Conservation (phyloP, 2,113 vertebrate species). For the Tonatia bakeri region DNA sequence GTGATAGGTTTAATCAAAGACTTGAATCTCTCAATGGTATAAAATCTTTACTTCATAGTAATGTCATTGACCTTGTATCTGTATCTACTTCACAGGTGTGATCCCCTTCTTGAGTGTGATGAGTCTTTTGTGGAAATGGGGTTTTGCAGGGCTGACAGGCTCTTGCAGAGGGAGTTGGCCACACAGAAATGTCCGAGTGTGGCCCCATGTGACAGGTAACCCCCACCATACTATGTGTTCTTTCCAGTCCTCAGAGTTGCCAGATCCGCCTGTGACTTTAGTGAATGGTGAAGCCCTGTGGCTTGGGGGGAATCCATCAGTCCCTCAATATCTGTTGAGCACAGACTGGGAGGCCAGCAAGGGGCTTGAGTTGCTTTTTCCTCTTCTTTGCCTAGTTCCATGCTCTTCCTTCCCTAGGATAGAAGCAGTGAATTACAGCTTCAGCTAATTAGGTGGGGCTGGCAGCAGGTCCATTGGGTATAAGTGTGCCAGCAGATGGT, state of each 20-base stretch:
- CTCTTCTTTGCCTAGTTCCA: neutral
- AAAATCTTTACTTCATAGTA: neutral
- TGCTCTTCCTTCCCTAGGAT: neutral
- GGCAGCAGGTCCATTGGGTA: neutral
- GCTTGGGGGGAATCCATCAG: neutral
- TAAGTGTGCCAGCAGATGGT: neutral
- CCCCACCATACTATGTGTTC: neutral
- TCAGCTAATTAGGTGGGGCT: neutral
- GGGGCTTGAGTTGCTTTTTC: neutral
- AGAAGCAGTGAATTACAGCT: neutral
- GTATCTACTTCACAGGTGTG: neutral
- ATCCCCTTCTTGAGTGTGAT: neutral
- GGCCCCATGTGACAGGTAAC: rapidly evolving
- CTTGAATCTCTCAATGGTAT: neutral
- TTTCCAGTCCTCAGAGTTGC: neutral
- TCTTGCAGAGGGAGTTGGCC: neutral
- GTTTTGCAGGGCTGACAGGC: neutral
- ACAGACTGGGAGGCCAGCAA: neutral
- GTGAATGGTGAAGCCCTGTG: neutral
- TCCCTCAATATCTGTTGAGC: neutral
- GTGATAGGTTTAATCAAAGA: neutral
- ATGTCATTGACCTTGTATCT: neutral
- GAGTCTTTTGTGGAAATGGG: neutral
- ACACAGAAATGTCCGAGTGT: neutral
- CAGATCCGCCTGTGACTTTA: neutral